phyloP scores from a whole-genome alignment of 2,113 vertebrate genomes.

The Sitta europaea region DNA sequence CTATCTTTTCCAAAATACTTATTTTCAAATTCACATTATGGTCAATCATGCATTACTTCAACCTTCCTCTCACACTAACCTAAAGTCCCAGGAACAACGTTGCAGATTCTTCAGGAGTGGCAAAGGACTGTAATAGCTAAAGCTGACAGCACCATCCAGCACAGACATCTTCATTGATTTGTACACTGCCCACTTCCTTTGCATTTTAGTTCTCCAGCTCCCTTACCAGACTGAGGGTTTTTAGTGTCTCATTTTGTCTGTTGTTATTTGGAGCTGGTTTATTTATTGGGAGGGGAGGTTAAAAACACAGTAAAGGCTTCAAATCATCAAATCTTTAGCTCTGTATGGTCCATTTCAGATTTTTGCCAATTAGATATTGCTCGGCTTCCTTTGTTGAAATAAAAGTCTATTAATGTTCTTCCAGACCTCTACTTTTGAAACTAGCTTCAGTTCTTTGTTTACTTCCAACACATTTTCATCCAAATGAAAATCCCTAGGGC shows the following conservation, averaged over 20 bases:
- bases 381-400: neutral
- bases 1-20: neutral
- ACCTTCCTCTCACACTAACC: neutral
- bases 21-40: slow-evolving; percentile 22
- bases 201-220: neutral
- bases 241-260: neutral
- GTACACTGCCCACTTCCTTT: neutral
- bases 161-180: neutral
- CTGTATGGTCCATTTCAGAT: neutral
- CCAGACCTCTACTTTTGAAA: neutral
- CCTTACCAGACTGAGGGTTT: neutral
- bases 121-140: neutral
- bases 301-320: neutral
- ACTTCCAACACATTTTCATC: neutral
- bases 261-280: neutral
- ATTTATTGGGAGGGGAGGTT: neutral
- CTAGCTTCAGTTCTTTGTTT: neutral
- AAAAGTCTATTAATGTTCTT: neutral
- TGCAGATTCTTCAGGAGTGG: neutral
- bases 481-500: neutral
- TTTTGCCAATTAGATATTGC: neutral
- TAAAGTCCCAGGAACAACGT: neutral
- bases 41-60: neutral
- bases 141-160: neutral
- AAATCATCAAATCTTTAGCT: neutral